Percentiles rank a stretch among this genome's conserved stretches.
Evolutionary conservation across 2,797 vertebrate species (phyloP).

Genomic region (Siniperca scherzeri): DNA sequence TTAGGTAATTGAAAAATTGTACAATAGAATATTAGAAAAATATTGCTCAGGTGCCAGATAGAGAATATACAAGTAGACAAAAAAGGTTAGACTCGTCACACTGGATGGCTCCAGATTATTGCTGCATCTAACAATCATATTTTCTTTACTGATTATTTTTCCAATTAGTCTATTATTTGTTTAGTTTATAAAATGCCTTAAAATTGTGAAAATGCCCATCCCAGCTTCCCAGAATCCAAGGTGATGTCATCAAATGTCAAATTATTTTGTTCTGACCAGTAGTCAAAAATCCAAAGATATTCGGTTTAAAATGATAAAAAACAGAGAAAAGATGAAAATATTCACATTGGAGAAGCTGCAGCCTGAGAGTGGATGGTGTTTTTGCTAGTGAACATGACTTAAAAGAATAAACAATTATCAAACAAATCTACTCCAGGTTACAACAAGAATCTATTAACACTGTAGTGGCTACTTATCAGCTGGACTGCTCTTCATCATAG

Average conservation of each 20-base stretch:
- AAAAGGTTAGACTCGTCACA: neutral
- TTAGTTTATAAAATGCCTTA: neutral
- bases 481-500: constrained; percentile 18
- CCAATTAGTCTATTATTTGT: neutral
- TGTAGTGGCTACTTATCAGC: neutral
- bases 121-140: neutral
- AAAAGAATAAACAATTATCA: neutral
- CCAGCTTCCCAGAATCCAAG: neutral
- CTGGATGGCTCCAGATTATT: neutral
- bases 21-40: neutral
- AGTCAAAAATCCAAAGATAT: neutral
- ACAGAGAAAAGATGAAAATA: constrained; percentile 3
- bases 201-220: neutral
- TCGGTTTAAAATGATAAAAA: neutral
- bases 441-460: constrained; percentile 4
- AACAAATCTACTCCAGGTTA: neutral
- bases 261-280: neutral
- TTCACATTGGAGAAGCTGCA: constrained; percentile 19
- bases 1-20: constrained; percentile 16
- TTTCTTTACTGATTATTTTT: constrained; percentile 6
- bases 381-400: neutral
- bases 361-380: neutral
- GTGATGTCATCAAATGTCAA: neutral
- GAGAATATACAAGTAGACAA: neutral
- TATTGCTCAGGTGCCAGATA: neutral